These are phyloP conservation scores for Aromia moschata DNA, from an alignment of 2,888 invertebrate species.

Conservation along the genomic window DNA sequence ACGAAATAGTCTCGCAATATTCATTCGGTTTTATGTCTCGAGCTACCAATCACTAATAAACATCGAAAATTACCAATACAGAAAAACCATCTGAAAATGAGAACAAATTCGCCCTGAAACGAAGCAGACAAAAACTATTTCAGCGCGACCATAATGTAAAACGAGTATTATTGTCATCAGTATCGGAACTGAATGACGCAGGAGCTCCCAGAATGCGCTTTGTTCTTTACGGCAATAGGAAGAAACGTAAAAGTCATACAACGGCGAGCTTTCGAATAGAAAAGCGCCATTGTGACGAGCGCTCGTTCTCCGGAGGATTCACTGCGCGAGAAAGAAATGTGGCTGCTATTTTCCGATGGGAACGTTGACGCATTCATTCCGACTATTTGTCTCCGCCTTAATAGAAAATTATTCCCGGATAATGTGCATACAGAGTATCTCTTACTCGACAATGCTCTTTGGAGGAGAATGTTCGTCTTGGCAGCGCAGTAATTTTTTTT, in stretches of 20 bases:
- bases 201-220: constrained; percentile 61
- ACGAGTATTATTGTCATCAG: constrained; percentile 59
- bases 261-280: constrained; percentile 59
- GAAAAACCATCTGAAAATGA: constrained; percentile 40
- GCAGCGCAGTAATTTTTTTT: constrained; percentile 5
- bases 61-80: too few species aligned
- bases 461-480: neutral
- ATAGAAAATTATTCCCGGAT: constrained; percentile 53
- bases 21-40: too few species aligned
- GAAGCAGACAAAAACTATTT: constrained; percentile 40
- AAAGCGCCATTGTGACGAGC: constrained; percentile 56
- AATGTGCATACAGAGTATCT: constrained; percentile 25
- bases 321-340: constrained; percentile 58
- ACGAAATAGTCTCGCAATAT: too few species aligned
- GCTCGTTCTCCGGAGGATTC: constrained; percentile 59
- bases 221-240: constrained; percentile 59
- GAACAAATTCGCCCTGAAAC: constrained; percentile 36
- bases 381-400: constrained; percentile 50
- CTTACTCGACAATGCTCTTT: constrained; percentile 13
- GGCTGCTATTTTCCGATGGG: constrained; percentile 62
- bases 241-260: constrained; percentile 62
- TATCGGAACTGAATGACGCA: constrained; percentile 60
- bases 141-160: constrained; percentile 57
- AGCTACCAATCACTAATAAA: too few species aligned
- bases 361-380: constrained; percentile 56